Conservation (phyloP, 2,797 vertebrate species). For the Potorous gilbertii region DNA sequence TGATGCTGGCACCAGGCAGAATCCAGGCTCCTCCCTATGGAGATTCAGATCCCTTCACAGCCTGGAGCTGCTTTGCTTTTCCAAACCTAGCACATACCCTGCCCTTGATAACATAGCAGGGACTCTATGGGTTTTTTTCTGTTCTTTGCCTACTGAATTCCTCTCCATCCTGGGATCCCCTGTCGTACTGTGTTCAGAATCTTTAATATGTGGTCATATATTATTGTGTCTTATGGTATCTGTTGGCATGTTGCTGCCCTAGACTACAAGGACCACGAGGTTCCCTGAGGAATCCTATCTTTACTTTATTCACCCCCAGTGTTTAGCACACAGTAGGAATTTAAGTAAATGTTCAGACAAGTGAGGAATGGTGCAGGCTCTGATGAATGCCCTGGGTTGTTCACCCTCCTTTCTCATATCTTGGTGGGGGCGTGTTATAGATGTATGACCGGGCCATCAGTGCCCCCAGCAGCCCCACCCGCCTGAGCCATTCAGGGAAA, state of each 20-base stretch:
- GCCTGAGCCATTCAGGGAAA: conserved; percentile 90
- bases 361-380: not conserved
- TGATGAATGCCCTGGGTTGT: not conserved
- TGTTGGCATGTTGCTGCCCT: not conserved
- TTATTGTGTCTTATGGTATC: not conserved
- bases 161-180: not conserved
- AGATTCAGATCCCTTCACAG: not conserved
- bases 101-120: not conserved
- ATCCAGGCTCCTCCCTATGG: not conserved
- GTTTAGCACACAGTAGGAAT: not conserved
- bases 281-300: not conserved
- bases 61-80: not conserved
- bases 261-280: not conserved
- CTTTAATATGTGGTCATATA: not conserved
- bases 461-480: conserved; percentile 96
- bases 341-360: not conserved
- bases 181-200: not conserved
- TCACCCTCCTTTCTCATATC: not conserved
- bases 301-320: not conserved
- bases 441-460: conserved; percentile 98
- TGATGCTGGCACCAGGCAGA: not conserved
- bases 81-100: not conserved
- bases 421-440: conserved; percentile 80
- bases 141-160: not conserved
- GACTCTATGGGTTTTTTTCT: too few relatives aligned